These are phyloP conservation scores for Diorhabda elongata DNA, from an alignment of 1,140 invertebrate species.

Conservation along the genomic window DNA sequence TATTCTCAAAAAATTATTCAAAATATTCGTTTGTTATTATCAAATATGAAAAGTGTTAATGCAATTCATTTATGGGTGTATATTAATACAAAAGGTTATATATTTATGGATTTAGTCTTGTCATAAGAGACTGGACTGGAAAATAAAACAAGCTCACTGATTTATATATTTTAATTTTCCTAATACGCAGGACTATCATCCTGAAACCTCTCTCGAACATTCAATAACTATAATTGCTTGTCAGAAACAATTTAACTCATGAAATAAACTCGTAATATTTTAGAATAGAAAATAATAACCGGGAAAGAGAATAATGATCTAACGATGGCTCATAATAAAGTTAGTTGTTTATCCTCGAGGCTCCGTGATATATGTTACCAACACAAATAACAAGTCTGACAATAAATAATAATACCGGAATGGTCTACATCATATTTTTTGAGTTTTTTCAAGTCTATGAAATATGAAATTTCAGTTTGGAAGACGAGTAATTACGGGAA, in stretches of 20 bases:
- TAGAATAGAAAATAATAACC: not conserved
- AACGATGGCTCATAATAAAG: constrained; percentile 19
- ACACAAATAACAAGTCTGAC: constrained; percentile 18
- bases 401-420: constrained; percentile 15
- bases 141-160: constrained; percentile 7
- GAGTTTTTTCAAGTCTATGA: constrained; percentile 5
- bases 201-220: constrained; percentile 2
- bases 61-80: too few species aligned
- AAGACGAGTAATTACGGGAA: too few species aligned
- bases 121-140: too few species aligned
- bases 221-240: constrained; percentile 11
- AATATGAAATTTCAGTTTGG: constrained; percentile 10
- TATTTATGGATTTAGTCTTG: too few species aligned
- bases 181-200: constrained; percentile 7
- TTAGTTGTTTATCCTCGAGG: constrained; percentile 15
- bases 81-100: too few species aligned
- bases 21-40: too few species aligned
- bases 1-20: too few species aligned
- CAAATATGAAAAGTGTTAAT: too few species aligned
- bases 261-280: too few species aligned
- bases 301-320: not conserved
- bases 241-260: not conserved
- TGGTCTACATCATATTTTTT: constrained; percentile 17
- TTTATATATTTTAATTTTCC: constrained; percentile 10
- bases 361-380: constrained; percentile 18